phyloP scores from a whole-genome alignment of 2,888 invertebrate genomes.

The Mythimna ferrago region DNA sequence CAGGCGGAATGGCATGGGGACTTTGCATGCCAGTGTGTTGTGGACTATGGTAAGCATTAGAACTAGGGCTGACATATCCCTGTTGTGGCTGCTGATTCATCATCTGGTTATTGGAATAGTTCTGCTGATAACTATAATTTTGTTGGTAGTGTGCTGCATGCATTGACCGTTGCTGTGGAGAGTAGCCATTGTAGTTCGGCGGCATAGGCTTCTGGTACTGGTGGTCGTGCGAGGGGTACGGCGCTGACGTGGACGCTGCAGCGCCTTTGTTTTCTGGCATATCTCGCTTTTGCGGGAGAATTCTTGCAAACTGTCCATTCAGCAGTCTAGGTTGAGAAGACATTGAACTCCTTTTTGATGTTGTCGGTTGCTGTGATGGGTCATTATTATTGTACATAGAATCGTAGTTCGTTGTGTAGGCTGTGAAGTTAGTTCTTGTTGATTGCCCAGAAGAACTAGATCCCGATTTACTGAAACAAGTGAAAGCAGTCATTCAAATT shows the following conservation, averaged over 20 bases:
- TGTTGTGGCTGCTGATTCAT: slow-evolving; percentile 78
- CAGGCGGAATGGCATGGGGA: slow-evolving; percentile 83
- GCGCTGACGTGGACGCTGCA: slow-evolving; percentile 74
- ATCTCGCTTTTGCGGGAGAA: slow-evolving; percentile 78
- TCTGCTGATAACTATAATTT: slow-evolving; percentile 84
- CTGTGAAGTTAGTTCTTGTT: slow-evolving; percentile 87
- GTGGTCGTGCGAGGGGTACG: slow-evolving; percentile 86
- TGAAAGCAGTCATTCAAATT: slow-evolving; percentile 38
- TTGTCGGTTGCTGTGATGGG: slow-evolving; percentile 78
- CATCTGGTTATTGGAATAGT: slow-evolving; percentile 81
- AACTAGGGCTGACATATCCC: slow-evolving; percentile 82
- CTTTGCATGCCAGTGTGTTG: slow-evolving; percentile 85
- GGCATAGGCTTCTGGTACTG: slow-evolving; percentile 85
- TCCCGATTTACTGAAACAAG: slow-evolving; percentile 86
- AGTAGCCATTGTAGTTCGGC: slow-evolving; percentile 81
- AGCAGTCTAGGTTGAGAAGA: slow-evolving; percentile 79
- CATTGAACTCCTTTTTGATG: slow-evolving; percentile 84
- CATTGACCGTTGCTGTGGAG: slow-evolving; percentile 84
- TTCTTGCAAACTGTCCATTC: slow-evolving; percentile 85
- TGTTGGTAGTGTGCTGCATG: slow-evolving; percentile 82
- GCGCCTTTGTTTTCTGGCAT: slow-evolving; percentile 75
- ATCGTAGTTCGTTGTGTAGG: slow-evolving; percentile 86
- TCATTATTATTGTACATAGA: slow-evolving; percentile 87
- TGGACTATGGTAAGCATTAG: slow-evolving; percentile 84
- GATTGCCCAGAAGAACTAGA: slow-evolving; percentile 88